Base-by-base conservation (phyloP, 2,113 vertebrate species). In the Vulpes lagopus region DNA sequence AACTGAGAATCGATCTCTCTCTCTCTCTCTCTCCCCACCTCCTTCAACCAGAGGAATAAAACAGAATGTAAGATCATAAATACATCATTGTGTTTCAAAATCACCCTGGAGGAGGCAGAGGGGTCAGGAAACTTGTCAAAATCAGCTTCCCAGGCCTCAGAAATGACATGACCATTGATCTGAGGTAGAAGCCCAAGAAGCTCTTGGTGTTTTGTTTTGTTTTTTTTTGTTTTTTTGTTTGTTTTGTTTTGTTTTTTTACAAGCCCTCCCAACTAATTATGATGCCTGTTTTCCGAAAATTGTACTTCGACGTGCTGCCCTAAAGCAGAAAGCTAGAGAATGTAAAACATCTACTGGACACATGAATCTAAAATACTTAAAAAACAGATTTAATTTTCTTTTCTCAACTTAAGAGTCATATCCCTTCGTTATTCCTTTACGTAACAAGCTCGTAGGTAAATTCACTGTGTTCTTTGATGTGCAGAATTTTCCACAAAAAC, bases 301-400 rank as follows among this genome's bases (percentile, higher is more conserved):
- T 55, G 60, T 51, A 92, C 30, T 94, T 87, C 53, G 14, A 35
- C 4, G 87, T 1, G 8, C 43, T 91, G 23, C 32, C 25, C 55
- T 85, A 90, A 89, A 69, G 67, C 51, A 84, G 59, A 92, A 96
- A 49, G 22, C 51, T 93, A 51, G 67, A 93, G 25, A 93, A 53
- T 93, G 30, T 67, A 93, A 83, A 95, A 43, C 19, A 38, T 43
- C 55, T 55, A 30, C 62, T n/a, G 5, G 53, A 64, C 12, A 17
- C 17, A 17, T 43, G 15, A 96, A 30, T 95, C 43, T 80, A 79
- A 96, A 92, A 80, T 71, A 76, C 15, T 55, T 60, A 86, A 87
- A 86, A 87, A 85, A 79, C 20, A 35, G 11, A 51, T 57, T 35
- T 43, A 49, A 55, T 32, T 89, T 38, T 79, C 53, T 74, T 89